Conservation (phyloP, 1,140 invertebrate genomes). For the Theocolax elegans region DNA sequence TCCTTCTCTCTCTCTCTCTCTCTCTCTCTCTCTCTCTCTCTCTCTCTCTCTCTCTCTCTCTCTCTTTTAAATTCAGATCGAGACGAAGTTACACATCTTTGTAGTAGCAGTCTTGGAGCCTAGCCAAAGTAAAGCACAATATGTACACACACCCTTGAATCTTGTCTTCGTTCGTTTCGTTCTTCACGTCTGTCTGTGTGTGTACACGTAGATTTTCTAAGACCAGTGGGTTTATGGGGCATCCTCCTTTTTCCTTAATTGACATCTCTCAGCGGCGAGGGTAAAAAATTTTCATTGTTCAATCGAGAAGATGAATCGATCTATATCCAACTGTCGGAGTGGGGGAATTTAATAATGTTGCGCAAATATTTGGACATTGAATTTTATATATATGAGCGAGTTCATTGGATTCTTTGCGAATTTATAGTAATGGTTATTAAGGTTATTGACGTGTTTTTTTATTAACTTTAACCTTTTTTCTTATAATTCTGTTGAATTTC, state of each 20-base stretch:
- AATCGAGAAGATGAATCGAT: not conserved
- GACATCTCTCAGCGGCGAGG: not conserved
- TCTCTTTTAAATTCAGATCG: conserved; percentile 42
- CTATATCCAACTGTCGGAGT: too few relatives aligned
- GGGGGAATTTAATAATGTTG: conserved; percentile 1
- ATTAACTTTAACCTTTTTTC: too few relatives aligned
- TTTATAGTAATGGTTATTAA: too few relatives aligned
- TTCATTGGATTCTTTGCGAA: not conserved
- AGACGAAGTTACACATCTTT: conserved; percentile 36
- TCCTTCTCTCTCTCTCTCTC: too few relatives aligned
- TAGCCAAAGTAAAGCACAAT: conserved; percentile 39
- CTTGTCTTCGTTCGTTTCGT: not conserved
- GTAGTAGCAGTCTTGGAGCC: conserved; percentile 31
- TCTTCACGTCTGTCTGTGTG: not conserved
- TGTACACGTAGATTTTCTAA: not conserved
- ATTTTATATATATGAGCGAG: not conserved
- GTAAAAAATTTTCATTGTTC: conserved; percentile 6
- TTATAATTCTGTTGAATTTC: too few relatives aligned
- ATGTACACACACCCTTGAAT: conserved; percentile 12
- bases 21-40: too few relatives aligned
- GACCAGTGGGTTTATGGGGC: not conserved
- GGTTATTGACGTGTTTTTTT: too few relatives aligned
- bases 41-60: too few relatives aligned
- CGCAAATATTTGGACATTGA: not conserved
- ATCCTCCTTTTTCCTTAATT: conserved; percentile 2